phyloP scores from a whole-genome alignment of 2,113 vertebrate species.

The Meleagris gallopavo region DNA sequence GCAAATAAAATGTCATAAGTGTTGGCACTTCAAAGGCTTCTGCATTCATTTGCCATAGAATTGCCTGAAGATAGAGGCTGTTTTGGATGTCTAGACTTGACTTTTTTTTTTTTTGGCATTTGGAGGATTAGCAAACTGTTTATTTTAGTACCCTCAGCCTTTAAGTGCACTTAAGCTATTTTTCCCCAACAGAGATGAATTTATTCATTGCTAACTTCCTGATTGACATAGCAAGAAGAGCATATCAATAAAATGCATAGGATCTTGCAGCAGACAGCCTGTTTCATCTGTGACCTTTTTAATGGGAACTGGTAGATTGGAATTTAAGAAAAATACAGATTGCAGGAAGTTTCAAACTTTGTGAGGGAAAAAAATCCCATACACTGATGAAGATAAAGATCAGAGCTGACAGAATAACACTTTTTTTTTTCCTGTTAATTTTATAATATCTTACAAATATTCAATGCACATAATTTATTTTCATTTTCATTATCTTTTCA shows the following conservation, averaged over 20 bases:
- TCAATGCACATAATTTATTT: constrained; percentile 5
- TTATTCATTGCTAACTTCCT: constrained; percentile 49
- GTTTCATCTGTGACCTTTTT: neutral
- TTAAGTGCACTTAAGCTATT: constrained; percentile 55
- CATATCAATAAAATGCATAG: neutral
- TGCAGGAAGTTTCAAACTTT: neutral
- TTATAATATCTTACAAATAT: constrained; percentile 34
- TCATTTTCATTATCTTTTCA: constrained; percentile 21
- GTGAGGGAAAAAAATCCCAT: neutral
- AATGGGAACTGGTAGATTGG: constrained; percentile 6
- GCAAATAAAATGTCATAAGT: constrained; percentile 33
- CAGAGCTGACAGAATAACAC: neutral
- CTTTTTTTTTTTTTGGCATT: constrained; percentile 65
- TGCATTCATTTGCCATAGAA: neutral
- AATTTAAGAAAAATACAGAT: neutral
- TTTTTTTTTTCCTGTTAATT: neutral
- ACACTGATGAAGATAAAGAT: neutral
- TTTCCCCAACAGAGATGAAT: constrained; percentile 32
- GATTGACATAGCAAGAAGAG: constrained; percentile 7
- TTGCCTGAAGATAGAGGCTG: constrained; percentile 13
- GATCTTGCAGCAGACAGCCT: neutral
- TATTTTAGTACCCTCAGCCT: constrained; percentile 36
- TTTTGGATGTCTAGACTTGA: neutral
- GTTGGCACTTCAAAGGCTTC: constrained; percentile 40
- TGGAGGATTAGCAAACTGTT: constrained; percentile 55